Conservation (phyloP, 1,140 invertebrate species). For the Cydia fagiglandana region DNA sequence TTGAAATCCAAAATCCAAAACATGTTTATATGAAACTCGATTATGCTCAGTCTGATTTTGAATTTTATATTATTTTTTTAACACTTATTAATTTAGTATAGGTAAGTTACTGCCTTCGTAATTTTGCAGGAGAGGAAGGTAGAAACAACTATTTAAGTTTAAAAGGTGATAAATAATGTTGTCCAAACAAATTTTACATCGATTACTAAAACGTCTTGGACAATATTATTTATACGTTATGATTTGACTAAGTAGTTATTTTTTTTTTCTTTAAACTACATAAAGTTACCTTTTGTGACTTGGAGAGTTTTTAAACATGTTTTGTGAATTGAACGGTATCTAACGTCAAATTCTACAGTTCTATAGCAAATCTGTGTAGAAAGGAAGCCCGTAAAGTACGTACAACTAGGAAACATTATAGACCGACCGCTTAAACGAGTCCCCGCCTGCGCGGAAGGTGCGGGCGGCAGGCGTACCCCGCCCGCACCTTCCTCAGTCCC, state of each 20-base stretch:
- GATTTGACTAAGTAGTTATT: not conserved
- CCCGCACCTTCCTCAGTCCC: too few species aligned
- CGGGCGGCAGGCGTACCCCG: too few species aligned
- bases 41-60: not conserved
- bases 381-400: conserved; percentile 29
- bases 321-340: conserved; percentile 10
- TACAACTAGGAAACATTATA: conserved; percentile 11
- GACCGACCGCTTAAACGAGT: too few species aligned
- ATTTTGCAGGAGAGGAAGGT: too few species aligned
- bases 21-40: not conserved
- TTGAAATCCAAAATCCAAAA: conserved; percentile 12
- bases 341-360: conserved; percentile 21
- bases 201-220: too few species aligned
- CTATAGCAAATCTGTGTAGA: conserved; percentile 29
- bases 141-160: too few species aligned
- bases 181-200: too few species aligned
- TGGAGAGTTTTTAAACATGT: conserved; percentile 7
- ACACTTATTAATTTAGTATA: not conserved
- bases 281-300: not conserved
- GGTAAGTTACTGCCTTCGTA: too few species aligned
- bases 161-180: too few species aligned
- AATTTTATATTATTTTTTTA: not conserved
- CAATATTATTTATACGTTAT: too few species aligned
- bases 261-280: not conserved
- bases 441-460: too few species aligned